Percentiles rank a stretch among this genome's conserved stretches.
Evolutionary conservation across 2,888 invertebrate species (phyloP).

Genomic region (Monopis laevigella): DNA sequence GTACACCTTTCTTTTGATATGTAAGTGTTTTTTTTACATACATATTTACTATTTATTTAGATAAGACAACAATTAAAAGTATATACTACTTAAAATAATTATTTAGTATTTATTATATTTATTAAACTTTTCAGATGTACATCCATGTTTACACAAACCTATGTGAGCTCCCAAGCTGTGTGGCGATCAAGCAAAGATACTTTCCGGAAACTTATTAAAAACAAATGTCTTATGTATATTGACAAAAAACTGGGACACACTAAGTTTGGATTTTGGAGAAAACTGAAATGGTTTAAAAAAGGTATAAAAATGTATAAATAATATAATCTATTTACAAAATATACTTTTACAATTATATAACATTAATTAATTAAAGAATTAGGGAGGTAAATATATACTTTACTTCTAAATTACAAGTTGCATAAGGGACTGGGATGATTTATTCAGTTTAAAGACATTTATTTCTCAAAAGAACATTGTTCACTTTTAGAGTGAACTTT

Average conservation of each 20-base stretch:
- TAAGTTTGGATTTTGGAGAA: conserved; percentile 67
- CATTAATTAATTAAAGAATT: too few relatives aligned
- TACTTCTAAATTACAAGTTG: too few relatives aligned
- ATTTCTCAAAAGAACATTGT: too few relatives aligned
- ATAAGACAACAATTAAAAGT: neutral
- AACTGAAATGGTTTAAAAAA: conserved; percentile 61
- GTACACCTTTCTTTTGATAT: conserved; percentile 75
- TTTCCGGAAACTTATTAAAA: conserved; percentile 42
- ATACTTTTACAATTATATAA: too few relatives aligned
- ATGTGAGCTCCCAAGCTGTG: conserved; percentile 54
- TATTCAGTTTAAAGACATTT: too few relatives aligned
- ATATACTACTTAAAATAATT: neutral
- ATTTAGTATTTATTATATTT: neutral
- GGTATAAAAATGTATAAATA: too few relatives aligned
- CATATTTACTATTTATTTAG: conserved; percentile 3
- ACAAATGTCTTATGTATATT: conserved; percentile 55
- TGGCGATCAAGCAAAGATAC: conserved; percentile 55
- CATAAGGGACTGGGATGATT: too few relatives aligned
- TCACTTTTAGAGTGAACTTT: too few relatives aligned
- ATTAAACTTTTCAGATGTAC: conserved; percentile 48
- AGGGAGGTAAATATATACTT: too few relatives aligned
- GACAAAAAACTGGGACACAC: conserved; percentile 69
- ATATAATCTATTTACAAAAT: too few relatives aligned
- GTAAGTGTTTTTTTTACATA: conserved; percentile 58
- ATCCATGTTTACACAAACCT: conserved; percentile 57